A percentile compares a stretch with the other conserved stretches of the same genome.
Conservation (phyloP, 2,797 vertebrate species). For the Falco naumanni region DNA sequence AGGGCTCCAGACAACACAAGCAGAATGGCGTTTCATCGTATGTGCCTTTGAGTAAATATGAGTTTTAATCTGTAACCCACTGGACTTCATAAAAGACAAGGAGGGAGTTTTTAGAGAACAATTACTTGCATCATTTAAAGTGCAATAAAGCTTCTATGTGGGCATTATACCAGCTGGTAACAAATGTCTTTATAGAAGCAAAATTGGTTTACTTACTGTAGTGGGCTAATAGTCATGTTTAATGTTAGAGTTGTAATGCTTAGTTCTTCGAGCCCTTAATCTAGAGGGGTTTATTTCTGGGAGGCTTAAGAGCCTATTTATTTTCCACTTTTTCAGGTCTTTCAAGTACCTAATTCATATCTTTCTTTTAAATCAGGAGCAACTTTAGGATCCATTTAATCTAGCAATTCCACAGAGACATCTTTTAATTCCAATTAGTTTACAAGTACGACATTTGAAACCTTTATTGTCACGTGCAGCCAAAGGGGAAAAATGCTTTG, state of each 20-base stretch:
- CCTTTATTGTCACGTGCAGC: slow-evolving; percentile 28
- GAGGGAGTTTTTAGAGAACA: background rate
- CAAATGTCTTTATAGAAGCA: background rate
- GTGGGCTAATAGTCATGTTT: background rate
- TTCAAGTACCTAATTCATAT: background rate
- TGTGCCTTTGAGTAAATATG: background rate
- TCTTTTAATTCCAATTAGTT: slow-evolving; percentile 20
- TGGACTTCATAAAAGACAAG: background rate
- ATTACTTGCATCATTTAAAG: background rate
- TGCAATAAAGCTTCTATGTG: background rate
- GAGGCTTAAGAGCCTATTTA: background rate
- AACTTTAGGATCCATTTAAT: background rate
- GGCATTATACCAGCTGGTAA: background rate
- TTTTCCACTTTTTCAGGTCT: background rate
- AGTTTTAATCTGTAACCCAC: background rate
- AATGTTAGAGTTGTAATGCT: background rate
- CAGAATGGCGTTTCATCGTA: background rate
- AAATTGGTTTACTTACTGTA: background rate
- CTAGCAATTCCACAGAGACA: background rate
- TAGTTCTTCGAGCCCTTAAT: background rate
- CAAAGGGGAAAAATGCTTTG: slow-evolving; percentile 10
- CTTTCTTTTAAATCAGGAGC: background rate
- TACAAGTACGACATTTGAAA: slow-evolving; percentile 46
- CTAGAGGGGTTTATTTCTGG: background rate
- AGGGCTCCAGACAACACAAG: background rate